Evolutionary conservation across 2,797 vertebrate genomes (phyloP).

Genomic region (Sebastiscus albofasciatus): DNA sequence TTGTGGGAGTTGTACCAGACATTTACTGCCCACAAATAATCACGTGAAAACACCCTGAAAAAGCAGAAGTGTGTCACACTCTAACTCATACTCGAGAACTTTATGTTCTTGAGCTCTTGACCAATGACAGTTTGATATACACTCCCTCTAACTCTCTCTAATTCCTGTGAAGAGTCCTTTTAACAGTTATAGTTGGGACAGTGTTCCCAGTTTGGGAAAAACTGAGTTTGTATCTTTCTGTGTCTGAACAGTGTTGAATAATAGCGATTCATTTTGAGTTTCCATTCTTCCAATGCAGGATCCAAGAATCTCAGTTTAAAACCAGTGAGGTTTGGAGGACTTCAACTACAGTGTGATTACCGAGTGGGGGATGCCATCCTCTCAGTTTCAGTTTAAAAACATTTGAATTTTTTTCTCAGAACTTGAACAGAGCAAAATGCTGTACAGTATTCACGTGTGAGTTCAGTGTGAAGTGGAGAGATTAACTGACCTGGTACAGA

Average conservation of each 20-base stretch:
- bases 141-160: neutral
- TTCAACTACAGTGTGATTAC: neutral
- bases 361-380: constrained; percentile 4
- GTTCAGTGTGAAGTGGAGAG: neutral
- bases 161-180: neutral
- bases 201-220: constrained; percentile 15
- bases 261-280: constrained; percentile 35
- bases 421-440: neutral
- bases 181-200: neutral
- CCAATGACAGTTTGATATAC: neutral
- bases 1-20: neutral
- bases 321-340: constrained; percentile 48
- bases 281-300: constrained; percentile 32
- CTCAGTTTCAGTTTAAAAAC: constrained; percentile 21
- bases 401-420: neutral
- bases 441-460: neutral
- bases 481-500: constrained; percentile 90
- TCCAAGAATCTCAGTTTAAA: constrained; percentile 43
- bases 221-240: constrained; percentile 1
- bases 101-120: neutral
- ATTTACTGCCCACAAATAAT: neutral
- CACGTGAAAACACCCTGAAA: neutral
- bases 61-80: neutral
- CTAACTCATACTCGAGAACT: neutral
- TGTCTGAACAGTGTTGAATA: constrained; percentile 2